These are phyloP conservation scores for Acinonyx jubatus DNA, from an alignment of 2,113 vertebrate genomes.

Conservation along the genomic window DNA sequence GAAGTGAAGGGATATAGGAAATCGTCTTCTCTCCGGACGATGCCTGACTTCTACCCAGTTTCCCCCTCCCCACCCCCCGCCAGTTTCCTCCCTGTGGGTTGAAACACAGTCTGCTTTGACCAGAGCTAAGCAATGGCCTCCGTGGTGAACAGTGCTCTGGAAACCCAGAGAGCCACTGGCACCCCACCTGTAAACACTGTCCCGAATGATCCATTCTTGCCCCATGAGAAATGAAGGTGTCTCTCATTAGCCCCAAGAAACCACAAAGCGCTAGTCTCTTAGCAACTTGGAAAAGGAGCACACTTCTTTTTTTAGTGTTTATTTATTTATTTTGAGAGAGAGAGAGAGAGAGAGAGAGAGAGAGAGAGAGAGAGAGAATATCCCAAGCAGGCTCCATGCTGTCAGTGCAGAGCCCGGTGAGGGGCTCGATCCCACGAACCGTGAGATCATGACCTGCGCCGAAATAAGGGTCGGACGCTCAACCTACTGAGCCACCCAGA, in stretches of 20 bases:
- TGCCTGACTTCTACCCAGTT: not conserved
- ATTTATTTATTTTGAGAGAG: too few relatives aligned
- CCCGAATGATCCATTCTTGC: not conserved
- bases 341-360: too few relatives aligned
- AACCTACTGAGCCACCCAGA: too few relatives aligned
- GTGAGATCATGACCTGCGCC: too few relatives aligned
- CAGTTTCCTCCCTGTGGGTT: slow-evolving; percentile 15
- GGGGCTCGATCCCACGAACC: too few relatives aligned
- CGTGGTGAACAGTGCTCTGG: not conserved
- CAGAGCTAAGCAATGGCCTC: not conserved
- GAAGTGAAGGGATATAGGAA: not conserved
- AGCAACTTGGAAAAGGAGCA: not conserved
- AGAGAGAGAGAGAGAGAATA: too few relatives aligned
- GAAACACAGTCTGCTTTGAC: not conserved
- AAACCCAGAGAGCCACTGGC: not conserved
- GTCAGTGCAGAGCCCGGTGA: too few relatives aligned
- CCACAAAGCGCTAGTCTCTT: not conserved
- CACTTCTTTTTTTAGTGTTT: not conserved
- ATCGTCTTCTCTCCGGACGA: not conserved
- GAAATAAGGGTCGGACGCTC: too few relatives aligned
- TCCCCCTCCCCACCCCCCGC: not conserved
- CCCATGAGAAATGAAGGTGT: not conserved
- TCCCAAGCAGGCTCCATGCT: too few relatives aligned
- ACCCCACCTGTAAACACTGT: not conserved
- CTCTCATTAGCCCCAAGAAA: not conserved